Conservation (phyloP, 2,888 invertebrate genomes). For the Plutella xylostella region DNA sequence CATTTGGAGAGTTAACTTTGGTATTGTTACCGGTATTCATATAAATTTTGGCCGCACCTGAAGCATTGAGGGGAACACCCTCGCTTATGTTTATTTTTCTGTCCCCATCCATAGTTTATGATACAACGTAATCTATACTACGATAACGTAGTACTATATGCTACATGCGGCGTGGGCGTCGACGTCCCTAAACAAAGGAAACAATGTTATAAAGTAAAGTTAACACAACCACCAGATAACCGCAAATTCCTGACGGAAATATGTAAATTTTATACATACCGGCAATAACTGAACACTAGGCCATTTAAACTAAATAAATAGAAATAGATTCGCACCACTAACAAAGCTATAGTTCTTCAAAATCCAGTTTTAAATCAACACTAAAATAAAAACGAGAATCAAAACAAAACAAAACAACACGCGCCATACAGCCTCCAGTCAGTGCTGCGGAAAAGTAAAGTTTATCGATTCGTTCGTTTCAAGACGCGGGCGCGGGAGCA, state of each 20-base stretch:
- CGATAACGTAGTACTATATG: slow-evolving; percentile 30
- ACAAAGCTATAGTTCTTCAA: slow-evolving; percentile 1
- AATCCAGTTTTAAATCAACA: slow-evolving; percentile 1
- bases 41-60: slow-evolving; percentile 58
- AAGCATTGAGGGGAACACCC: slow-evolving; percentile 50
- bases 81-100: slow-evolving; percentile 52
- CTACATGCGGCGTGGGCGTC: slow-evolving; percentile 42
- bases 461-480: slow-evolving; percentile 7
- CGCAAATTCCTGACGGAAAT: slow-evolving; percentile 25
- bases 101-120: slow-evolving; percentile 45
- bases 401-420: slow-evolving; percentile 10
- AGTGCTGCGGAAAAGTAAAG: background rate
- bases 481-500: slow-evolving; percentile 22
- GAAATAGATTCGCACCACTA: background rate
- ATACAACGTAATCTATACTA: slow-evolving; percentile 31
- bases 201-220: slow-evolving; percentile 48
- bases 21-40: slow-evolving; percentile 52
- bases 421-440: no score
- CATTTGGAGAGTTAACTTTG: slow-evolving; percentile 45
- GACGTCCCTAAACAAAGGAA: slow-evolving; percentile 60
- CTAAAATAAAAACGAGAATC: background rate
- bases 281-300: background rate
- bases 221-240: slow-evolving; percentile 46
- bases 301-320: slow-evolving; percentile 1
- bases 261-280: background rate